Evolutionary conservation across 2,888 invertebrate species (phyloP), one percentile per base, ranked within the genome.

Genomic region (Cephalotes varians): DNA sequence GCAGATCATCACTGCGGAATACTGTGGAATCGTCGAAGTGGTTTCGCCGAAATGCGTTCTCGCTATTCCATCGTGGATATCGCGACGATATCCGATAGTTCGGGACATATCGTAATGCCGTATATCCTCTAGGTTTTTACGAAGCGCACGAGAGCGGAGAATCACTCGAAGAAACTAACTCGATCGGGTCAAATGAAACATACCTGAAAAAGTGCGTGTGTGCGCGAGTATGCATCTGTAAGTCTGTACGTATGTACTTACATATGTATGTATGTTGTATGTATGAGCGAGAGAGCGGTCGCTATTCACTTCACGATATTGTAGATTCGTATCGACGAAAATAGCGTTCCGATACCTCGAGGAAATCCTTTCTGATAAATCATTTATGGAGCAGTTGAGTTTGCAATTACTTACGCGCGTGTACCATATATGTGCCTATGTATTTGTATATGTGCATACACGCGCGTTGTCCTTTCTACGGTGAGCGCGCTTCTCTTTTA

Each of bases 341-440:
- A 94, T 94, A 94, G 94, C 92, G 88, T 90, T 87, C 91, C 91
- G 93, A 94, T 94, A 93, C 93, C 93, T 91, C 90, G 90, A 92
- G 89, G 88, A 89, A 64, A 90, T 89, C 81, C 86, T 86, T 88
- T 81, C 37, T 47, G n/a, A 80, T 58, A 80, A 73, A 15, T 72
- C 58, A 58, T 47, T 77, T 47, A 44, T 12, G 25, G 73, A 60
- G 47, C 62, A 64, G 37, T 40, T 25, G 21, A 40, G 21, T 4
- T 28, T 28, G 18, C n/a, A 18, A 40, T n/a, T 37, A 31, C 28
- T 1, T 44, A 25, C 9, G n/a, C 18, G 34, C 47, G 40, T 51
- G 47, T 58, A 28, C n/a, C 9, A 54, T 54, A 9, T 34, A 7
- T 28, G 67, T 47, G 31, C 47, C 37, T 72, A 54, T 76, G 44